A percentile compares a stretch with the other conserved stretches of the same genome.
These are phyloP conservation scores for Balearica regulorum DNA, from an alignment of 2,797 vertebrate species.

Conservation along the genomic window DNA sequence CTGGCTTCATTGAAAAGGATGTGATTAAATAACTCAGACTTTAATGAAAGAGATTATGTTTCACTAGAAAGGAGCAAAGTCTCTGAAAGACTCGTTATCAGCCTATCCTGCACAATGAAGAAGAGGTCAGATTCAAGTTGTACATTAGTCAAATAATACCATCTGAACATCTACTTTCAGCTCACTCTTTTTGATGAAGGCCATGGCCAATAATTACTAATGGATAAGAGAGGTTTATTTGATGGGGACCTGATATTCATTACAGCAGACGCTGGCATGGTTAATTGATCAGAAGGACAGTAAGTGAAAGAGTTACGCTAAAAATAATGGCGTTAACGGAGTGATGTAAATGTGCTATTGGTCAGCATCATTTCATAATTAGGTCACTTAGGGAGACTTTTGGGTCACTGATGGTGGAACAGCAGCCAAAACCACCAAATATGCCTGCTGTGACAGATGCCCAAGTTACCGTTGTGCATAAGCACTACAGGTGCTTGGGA, in stretches of 20 bases:
- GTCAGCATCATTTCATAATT: constrained; percentile 39
- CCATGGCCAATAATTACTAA: background rate
- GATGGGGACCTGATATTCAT: background rate
- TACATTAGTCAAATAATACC: background rate
- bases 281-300: constrained; percentile 6
- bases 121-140: constrained; percentile 16
- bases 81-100: constrained; percentile 1
- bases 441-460: constrained; percentile 38
- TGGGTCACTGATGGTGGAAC: background rate
- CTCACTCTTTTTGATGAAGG: background rate
- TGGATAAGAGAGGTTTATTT: constrained; percentile 14
- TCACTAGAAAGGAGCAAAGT: background rate
- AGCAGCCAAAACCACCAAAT: background rate
- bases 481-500: constrained; percentile 38
- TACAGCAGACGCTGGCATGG: background rate
- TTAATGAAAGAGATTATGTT: constrained; percentile 8
- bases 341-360: background rate
- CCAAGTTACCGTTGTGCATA: background rate
- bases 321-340: background rate
- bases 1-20: background rate
- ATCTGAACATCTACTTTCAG: background rate
- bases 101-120: background rate
- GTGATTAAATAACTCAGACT: background rate
- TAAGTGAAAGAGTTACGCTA: background rate
- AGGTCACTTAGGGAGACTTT: background rate